Evolutionary conservation across 2,113 vertebrate genomes (phyloP).

Genomic region (Paradisaea rubra): DNA sequence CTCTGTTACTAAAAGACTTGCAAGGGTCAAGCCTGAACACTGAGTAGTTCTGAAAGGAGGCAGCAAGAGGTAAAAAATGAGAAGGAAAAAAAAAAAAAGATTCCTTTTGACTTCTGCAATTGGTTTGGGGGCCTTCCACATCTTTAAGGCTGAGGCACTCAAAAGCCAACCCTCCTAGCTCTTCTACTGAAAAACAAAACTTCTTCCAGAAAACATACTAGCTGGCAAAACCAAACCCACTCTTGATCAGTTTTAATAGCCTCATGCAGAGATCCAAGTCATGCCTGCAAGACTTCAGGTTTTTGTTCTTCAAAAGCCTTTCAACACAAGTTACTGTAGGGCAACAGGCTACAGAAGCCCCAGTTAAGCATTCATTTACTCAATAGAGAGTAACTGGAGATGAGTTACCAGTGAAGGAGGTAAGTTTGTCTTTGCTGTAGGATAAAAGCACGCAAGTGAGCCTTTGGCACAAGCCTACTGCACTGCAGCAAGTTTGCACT

Average conservation of each 20-base stretch:
- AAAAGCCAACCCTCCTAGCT: not conserved
- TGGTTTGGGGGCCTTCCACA: not conserved
- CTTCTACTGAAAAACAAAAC: not conserved
- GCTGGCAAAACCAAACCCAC: not conserved
- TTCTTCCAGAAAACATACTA: not conserved
- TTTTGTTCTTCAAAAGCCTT: slow-evolving; percentile 30
- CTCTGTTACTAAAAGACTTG: not conserved
- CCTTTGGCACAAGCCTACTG: not conserved
- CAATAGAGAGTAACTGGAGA: not conserved
- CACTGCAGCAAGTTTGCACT: not conserved
- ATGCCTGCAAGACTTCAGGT: not conserved
- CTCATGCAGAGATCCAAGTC: not conserved
- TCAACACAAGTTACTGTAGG: not conserved
- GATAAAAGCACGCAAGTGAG: not conserved
- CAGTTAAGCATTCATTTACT: not conserved
- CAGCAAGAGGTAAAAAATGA: not conserved
- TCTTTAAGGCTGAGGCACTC: not conserved
- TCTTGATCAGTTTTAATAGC: not conserved
- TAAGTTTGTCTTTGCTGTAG: not conserved
- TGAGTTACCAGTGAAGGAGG: not conserved
- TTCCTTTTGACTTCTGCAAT: not conserved
- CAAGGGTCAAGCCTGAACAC: not conserved
- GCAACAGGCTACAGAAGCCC: not conserved
- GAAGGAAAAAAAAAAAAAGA: accelerated
- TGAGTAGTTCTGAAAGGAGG: not conserved